Evolutionary conservation across 2,113 vertebrate species (phyloP).

Genomic region (Strix uralensis): DNA sequence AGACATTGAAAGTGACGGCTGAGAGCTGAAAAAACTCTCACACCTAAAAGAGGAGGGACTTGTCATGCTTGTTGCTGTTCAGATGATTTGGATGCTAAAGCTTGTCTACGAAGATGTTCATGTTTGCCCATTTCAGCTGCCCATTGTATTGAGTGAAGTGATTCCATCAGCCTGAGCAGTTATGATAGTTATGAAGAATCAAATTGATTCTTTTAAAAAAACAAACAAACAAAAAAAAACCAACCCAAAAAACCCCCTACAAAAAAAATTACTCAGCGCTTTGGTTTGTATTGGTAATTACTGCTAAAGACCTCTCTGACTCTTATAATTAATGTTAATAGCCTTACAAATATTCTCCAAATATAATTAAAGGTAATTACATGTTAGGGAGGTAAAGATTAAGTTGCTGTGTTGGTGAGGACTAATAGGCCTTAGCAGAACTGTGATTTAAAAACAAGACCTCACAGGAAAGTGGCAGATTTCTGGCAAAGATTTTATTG

Average conservation of each 20-base stretch:
- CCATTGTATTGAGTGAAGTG: background rate
- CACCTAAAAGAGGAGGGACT: background rate
- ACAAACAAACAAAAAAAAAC: background rate
- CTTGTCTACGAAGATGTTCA: background rate
- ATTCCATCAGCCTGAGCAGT: background rate
- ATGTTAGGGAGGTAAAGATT: background rate
- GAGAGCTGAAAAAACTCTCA: background rate
- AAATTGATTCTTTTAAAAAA: background rate
- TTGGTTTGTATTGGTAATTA: background rate
- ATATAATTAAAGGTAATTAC: slow-evolving; percentile 10
- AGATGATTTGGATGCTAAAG: background rate
- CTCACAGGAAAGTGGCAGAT: background rate
- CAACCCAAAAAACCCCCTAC: background rate
- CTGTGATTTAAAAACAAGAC: background rate
- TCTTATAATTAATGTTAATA: slow-evolving; percentile 11
- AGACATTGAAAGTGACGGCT: background rate
- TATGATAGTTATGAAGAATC: background rate
- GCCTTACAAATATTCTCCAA: background rate
- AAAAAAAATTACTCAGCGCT: background rate
- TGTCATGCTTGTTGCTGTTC: background rate
- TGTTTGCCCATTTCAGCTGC: background rate
- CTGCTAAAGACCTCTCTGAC: background rate
- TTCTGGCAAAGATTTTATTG: background rate
- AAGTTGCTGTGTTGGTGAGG: background rate
- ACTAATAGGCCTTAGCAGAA: background rate